Conservation (phyloP, 2,113 vertebrate genomes). For the Otus sunia region DNA sequence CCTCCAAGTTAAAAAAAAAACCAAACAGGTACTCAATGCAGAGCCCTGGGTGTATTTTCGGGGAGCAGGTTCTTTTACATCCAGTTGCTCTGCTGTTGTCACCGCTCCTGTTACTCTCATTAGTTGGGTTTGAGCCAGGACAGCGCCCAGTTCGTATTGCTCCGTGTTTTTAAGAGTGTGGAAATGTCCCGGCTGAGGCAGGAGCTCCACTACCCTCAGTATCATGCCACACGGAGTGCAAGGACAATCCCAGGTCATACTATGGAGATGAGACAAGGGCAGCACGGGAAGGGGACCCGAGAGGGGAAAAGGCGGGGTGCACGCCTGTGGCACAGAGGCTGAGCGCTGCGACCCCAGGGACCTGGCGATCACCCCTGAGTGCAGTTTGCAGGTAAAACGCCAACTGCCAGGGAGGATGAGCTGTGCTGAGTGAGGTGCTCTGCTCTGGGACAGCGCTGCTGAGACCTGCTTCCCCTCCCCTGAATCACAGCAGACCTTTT, state of each 20-base stretch:
- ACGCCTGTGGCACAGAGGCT: neutral
- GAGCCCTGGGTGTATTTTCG: neutral
- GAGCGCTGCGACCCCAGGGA: too few relatives aligned
- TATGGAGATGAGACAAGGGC: neutral
- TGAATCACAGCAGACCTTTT: neutral
- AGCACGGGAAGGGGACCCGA: neutral
- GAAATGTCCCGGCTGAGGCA: neutral
- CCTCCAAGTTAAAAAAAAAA: neutral
- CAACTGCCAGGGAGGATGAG: neutral
- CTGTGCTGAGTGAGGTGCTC: neutral
- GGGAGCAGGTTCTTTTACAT: neutral
- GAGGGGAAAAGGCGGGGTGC: neutral
- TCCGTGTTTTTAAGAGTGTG: rapidly evolving
- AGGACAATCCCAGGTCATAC: neutral
- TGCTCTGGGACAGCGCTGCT: neutral
- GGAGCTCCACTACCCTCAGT: neutral
- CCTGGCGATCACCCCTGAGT: neutral
- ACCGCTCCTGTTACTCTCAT: neutral
- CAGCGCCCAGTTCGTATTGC: rapidly evolving
- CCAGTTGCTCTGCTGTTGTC: neutral
- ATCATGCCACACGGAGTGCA: rapidly evolving
- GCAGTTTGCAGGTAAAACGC: neutral
- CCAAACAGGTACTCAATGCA: rapidly evolving
- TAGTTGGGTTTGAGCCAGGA: neutral
- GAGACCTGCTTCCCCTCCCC: neutral